Conservation (phyloP, 2,797 vertebrate genomes). For the Hipposideros larvatus region DNA sequence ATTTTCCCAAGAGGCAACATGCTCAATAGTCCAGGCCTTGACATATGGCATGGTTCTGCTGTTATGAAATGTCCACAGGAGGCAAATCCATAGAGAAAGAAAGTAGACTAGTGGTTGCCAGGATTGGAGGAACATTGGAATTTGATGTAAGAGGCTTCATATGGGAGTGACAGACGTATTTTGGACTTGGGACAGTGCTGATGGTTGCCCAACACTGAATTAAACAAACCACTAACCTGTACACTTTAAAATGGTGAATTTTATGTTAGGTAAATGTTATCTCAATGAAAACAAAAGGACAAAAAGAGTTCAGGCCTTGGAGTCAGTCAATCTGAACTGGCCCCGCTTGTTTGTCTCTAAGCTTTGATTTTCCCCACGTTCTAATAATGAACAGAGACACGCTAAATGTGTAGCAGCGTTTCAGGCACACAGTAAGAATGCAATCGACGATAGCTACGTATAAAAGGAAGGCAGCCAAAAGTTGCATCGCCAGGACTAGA, state of each 20-base stretch:
- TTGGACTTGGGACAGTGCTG: not conserved
- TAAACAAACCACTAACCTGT: not conserved
- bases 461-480: not conserved
- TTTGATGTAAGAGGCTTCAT: not conserved
- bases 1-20: not conserved
- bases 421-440: not conserved
- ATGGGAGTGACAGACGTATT: not conserved
- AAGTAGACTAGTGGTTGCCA: not conserved
- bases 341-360: not conserved
- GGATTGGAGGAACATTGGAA: fast-evolving
- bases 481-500: not conserved
- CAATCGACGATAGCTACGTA: too few relatives aligned
- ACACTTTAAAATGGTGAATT: not conserved
- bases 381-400: not conserved
- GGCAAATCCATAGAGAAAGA: not conserved
- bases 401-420: not conserved
- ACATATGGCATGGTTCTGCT: not conserved
- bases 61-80: not conserved
- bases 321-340: not conserved
- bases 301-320: not conserved
- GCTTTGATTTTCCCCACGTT: not conserved
- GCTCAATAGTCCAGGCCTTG: not conserved
- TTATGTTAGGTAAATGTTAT: not conserved
- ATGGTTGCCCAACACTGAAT: not conserved
- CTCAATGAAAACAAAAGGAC: not conserved